Percentiles rank a stretch among this genome's conserved stretches.
Conservation (phyloP, 1,140 invertebrate species). For the Probaryconus sp. region DNA sequence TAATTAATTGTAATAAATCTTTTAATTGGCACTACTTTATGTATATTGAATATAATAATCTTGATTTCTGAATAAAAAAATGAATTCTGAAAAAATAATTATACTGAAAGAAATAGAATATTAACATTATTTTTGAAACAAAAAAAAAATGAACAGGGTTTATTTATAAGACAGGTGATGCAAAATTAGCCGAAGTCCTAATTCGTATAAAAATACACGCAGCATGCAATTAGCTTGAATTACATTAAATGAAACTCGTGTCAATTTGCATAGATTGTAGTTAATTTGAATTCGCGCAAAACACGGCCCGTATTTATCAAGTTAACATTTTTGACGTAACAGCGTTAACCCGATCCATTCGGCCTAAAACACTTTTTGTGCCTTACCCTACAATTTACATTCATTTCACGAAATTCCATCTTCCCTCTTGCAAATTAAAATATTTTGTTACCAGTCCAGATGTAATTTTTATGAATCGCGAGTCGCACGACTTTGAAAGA, state of each 20-base stretch:
- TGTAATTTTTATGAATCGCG: neutral
- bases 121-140: constrained; percentile 17
- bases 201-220: constrained; percentile 44
- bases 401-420: neutral
- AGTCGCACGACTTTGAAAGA: no score
- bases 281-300: constrained; percentile 34
- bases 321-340: constrained; percentile 48
- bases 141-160: constrained; percentile 5
- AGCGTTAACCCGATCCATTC: constrained; percentile 21
- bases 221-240: constrained; percentile 36
- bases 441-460: constrained; percentile 10
- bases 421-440: constrained; percentile 13
- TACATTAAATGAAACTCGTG: constrained; percentile 39
- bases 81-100: no score
- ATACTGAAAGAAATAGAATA: constrained; percentile 13
- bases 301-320: constrained; percentile 21
- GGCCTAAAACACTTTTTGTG: constrained; percentile 24
- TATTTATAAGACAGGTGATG: constrained; percentile 34
- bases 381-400: constrained; percentile 31
- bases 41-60: no score
- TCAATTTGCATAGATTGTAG: constrained; percentile 49
- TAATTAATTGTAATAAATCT: no score
- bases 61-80: no score
- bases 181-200: constrained; percentile 15
- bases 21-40: no score